These are phyloP conservation scores for Phortica okadai DNA, from an alignment of 2,888 invertebrate genomes.

Conservation along the genomic window DNA sequence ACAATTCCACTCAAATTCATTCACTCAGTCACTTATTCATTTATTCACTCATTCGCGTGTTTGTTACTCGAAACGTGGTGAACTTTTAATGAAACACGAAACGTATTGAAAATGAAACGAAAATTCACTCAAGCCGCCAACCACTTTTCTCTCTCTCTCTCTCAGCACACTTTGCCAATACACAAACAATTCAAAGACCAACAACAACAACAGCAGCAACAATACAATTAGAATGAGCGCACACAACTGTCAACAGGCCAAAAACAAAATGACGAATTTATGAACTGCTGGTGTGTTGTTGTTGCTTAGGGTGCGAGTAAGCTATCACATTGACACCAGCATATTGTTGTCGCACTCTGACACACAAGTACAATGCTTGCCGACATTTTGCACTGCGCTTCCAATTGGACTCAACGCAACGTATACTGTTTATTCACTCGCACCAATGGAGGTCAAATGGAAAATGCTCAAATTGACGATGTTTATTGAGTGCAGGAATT, in stretches of 20 bases:
- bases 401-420: slow-evolving; percentile 15
- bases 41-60: background rate
- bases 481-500: background rate
- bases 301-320: slow-evolving; percentile 5
- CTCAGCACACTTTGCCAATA: slow-evolving; percentile 27
- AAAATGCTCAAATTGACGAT: slow-evolving; percentile 10
- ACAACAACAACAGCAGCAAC: slow-evolving; percentile 43
- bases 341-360: slow-evolving; percentile 50
- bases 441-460: background rate
- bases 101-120: slow-evolving; percentile 55
- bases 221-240: slow-evolving; percentile 39
- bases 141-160: slow-evolving; percentile 15
- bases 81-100: slow-evolving; percentile 43
- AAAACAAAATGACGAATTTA: slow-evolving; percentile 75
- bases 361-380: slow-evolving; percentile 45
- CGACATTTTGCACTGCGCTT: slow-evolving; percentile 17
- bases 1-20: slow-evolving; percentile 31
- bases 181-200: slow-evolving; percentile 19
- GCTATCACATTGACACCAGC: background rate
- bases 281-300: slow-evolving; percentile 50
- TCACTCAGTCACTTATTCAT: slow-evolving; percentile 32
- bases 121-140: slow-evolving; percentile 55
- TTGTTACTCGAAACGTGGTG: slow-evolving; percentile 50
- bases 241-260: slow-evolving; percentile 70
- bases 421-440: background rate